These are phyloP conservation scores for Aurelia aurita DNA, from an alignment of 30 jellyfish, hydroid and myxozoan species.

Conservation along the genomic window DNA sequence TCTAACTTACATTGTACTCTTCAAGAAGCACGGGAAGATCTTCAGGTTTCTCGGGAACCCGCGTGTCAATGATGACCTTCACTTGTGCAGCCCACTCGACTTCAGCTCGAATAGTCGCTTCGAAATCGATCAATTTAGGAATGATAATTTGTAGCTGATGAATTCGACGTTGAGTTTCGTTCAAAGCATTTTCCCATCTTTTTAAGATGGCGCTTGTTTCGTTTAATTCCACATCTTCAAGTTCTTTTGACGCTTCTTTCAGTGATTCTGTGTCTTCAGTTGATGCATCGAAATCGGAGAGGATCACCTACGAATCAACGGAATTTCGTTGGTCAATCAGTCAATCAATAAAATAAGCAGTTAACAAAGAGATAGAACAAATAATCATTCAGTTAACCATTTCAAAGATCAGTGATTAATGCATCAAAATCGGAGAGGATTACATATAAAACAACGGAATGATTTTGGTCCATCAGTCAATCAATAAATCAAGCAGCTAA, in stretches of 20 bases:
- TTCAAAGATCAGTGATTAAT: no score
- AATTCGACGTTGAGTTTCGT: slow-evolving; percentile 62
- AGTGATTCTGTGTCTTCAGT: slow-evolving; percentile 27
- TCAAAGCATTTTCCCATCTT: slow-evolving; percentile 78
- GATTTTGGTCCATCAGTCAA: no score
- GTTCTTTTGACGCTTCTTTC: slow-evolving; percentile 57
- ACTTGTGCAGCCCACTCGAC: slow-evolving; percentile 61
- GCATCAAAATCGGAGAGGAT: no score
- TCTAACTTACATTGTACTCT: slow-evolving; percentile 59
- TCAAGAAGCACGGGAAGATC: slow-evolving; percentile 44
- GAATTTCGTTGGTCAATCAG: no score
- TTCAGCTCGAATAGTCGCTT: slow-evolving; percentile 48
- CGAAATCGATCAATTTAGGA: slow-evolving; percentile 46
- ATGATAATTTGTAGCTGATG: slow-evolving; percentile 24
- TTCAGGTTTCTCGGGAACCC: slow-evolving; percentile 60
- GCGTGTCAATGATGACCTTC: slow-evolving; percentile 21
- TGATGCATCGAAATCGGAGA: slow-evolving; percentile 38
- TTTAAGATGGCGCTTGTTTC: slow-evolving; percentile 70
- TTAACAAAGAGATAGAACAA: no score
- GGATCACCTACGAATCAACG: slow-evolving; percentile 12
- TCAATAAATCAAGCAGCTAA: no score
- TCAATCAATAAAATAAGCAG: no score
- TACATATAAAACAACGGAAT: no score
- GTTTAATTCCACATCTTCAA: slow-evolving; percentile 71
- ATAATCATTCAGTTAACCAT: no score